These are phyloP conservation scores for Siphonodentalium dalli DNA, from an alignment of 2,888 invertebrate species.

Conservation along the genomic window DNA sequence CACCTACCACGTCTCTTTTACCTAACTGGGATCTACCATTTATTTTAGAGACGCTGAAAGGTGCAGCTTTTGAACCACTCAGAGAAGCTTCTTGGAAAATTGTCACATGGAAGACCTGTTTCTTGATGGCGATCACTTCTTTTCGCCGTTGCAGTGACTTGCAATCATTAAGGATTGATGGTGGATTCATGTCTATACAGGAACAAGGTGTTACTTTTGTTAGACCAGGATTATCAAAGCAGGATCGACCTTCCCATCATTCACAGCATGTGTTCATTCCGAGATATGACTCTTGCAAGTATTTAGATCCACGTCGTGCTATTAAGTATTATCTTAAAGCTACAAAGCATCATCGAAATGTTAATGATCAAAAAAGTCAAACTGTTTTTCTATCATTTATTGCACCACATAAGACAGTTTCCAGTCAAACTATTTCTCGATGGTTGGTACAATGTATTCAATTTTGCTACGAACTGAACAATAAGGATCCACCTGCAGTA, in stretches of 20 bases:
- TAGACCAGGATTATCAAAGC: background rate
- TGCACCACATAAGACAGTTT: slow-evolving; percentile 1
- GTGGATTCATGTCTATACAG: background rate
- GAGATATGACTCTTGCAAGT: background rate
- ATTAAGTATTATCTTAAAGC: too few relatives aligned
- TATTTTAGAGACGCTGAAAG: too few relatives aligned
- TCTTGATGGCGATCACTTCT: background rate
- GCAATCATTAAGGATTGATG: slow-evolving; percentile 1
- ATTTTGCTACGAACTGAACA: background rate
- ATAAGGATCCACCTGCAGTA: background rate
- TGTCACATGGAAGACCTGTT: slow-evolving; percentile 11
- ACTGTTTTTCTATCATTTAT: background rate
- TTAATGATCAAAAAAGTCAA: too few relatives aligned
- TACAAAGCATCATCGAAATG: too few relatives aligned
- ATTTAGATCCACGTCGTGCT: background rate
- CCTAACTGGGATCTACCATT: too few relatives aligned
- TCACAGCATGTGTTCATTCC: background rate
- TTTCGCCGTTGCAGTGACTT: slow-evolving; percentile 2
- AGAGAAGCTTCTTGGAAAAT: too few relatives aligned
- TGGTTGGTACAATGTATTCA: slow-evolving; percentile 1
- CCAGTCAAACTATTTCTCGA: background rate
- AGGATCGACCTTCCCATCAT: background rate
- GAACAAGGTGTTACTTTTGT: background rate
- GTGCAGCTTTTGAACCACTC: too few relatives aligned
- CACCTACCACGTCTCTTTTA: too few relatives aligned